Evolutionary conservation across 2,888 invertebrate genomes (phyloP), one percentile per base, ranked within the genome.

Genomic region (Embidobia sp.): DNA sequence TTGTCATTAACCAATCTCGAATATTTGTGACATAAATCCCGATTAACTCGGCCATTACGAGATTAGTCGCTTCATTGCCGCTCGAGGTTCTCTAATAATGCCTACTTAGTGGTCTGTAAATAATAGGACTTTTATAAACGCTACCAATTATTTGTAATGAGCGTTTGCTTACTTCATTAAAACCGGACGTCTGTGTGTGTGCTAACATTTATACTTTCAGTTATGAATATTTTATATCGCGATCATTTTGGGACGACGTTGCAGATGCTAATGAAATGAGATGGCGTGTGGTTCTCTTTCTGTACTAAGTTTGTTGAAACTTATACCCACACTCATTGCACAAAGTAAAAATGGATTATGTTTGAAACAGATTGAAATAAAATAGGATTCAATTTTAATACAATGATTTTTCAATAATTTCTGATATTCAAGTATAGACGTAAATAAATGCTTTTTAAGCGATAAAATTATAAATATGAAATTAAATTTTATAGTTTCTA

Each of bases 61-160:
- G 66, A 74, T 74, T 74, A 74, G 67, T 67, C 67, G 74, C 40
- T 74, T 67, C 64, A 61, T 74, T 51, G 57, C 42, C 66, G 49
- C 16, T 53, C 40, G 35, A 74, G 48, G 31, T 66, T 48, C 46
- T 57, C 59, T 46, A 67, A 57, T 74, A 74, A 66, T 57, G 51
- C 51, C 51, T 59, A 66, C 66, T 74, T 51, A 74, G 51, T 66
- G 73, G 51, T 19, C 73, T 10, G 66, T 74, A 74, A 74, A 74
- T 74, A 74, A 74, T 74, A 57, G 48, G 49, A 73, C 72, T 73
- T 73, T 73, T 73, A 64, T 64, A 73, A 73, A 64, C 57, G 64
- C 40, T 64, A 64, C 72, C 61, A 73, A 73, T 73, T 73, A 73
- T 64, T 73, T 57, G 48, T 49, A 55, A 49, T 33, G 57, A 73